Conservation (phyloP, 2,113 vertebrate species). For the Myxocyprinus asiaticus region DNA sequence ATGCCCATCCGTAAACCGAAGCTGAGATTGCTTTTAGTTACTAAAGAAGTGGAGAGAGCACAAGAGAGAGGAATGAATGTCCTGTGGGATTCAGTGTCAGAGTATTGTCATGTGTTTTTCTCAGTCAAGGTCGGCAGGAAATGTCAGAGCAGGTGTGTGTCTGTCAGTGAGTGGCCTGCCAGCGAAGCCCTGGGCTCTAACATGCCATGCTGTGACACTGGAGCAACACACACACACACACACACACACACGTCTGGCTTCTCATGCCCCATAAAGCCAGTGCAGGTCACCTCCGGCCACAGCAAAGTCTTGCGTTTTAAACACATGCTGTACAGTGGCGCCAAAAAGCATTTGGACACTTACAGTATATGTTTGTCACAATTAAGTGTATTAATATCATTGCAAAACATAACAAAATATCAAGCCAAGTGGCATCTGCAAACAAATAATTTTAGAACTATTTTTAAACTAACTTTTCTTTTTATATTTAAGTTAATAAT, state of each 20-base stretch:
- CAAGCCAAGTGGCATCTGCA: too few species aligned
- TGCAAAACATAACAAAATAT: too few species aligned
- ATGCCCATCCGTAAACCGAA: too few species aligned
- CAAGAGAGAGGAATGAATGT: constrained; percentile 41
- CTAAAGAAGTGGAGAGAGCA: too few species aligned
- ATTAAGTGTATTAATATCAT: too few species aligned
- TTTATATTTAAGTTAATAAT: too few species aligned
- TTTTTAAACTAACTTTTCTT: too few species aligned
- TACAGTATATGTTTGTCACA: too few species aligned
- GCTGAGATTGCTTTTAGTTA: too few species aligned
- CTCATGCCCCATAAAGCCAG: constrained; percentile 35
- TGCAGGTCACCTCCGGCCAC: constrained; percentile 33
- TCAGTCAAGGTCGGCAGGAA: constrained; percentile 77
- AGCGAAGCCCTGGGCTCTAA: constrained; percentile 71
- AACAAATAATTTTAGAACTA: too few species aligned
- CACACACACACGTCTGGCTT: background rate
- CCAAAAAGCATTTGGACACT: too few species aligned
- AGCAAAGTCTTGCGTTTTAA: constrained; percentile 25
- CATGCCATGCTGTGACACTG: constrained; percentile 69
- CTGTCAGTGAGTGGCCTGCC: constrained; percentile 73
- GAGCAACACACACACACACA: constrained; percentile 43
- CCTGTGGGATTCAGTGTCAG: constrained; percentile 63
- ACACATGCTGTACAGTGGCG: background rate
- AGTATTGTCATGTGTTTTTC: constrained; percentile 74
- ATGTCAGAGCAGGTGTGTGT: constrained; percentile 80